Evolutionary conservation across 2,888 invertebrate species (phyloP).

Genomic region (Eurytoma adleriae): DNA sequence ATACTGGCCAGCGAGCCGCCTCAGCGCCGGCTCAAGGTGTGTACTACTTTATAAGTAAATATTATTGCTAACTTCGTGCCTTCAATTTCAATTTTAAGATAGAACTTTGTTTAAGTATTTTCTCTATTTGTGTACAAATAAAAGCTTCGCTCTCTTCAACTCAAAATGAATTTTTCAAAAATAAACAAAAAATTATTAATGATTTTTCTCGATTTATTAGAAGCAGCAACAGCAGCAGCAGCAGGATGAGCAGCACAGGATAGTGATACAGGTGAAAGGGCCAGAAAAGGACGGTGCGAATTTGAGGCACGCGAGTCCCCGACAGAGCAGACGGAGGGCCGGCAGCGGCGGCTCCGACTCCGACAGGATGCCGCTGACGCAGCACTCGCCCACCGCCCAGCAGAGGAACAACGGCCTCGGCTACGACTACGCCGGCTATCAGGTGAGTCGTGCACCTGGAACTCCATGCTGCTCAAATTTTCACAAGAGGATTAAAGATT

Average conservation of each 20-base stretch:
- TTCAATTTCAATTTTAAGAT: too few relatives aligned
- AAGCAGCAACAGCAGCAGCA: constrained; percentile 80
- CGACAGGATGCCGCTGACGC: constrained; percentile 27
- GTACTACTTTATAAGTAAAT: too few relatives aligned
- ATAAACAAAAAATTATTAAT: too few relatives aligned
- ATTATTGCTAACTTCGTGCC: too few relatives aligned
- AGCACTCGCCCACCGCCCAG: constrained; percentile 51
- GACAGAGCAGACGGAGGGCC: constrained; percentile 66
- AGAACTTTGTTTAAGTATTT: too few relatives aligned
- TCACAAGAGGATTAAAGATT: too few relatives aligned
- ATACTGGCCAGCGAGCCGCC: constrained; percentile 89
- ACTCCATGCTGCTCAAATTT: too few relatives aligned
- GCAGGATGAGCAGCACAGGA: constrained; percentile 81
- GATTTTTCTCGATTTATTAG: constrained; percentile 41
- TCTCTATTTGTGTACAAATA: too few relatives aligned
- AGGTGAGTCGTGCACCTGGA: constrained; percentile 72
- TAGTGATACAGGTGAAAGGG: constrained; percentile 89
- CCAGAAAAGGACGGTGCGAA: constrained; percentile 75
- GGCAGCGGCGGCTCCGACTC: constrained; percentile 59
- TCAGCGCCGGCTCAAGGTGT: constrained; percentile 76
- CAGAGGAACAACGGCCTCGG: constrained; percentile 67
- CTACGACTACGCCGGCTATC: constrained; percentile 80
- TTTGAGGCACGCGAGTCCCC: constrained; percentile 68
- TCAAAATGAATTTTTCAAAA: too few relatives aligned
- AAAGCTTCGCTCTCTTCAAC: too few relatives aligned